A percentile compares a stretch with the other conserved stretches of the same genome.
Conservation (phyloP, 2,797 vertebrate species). For the Syndactyla subalaris region DNA sequence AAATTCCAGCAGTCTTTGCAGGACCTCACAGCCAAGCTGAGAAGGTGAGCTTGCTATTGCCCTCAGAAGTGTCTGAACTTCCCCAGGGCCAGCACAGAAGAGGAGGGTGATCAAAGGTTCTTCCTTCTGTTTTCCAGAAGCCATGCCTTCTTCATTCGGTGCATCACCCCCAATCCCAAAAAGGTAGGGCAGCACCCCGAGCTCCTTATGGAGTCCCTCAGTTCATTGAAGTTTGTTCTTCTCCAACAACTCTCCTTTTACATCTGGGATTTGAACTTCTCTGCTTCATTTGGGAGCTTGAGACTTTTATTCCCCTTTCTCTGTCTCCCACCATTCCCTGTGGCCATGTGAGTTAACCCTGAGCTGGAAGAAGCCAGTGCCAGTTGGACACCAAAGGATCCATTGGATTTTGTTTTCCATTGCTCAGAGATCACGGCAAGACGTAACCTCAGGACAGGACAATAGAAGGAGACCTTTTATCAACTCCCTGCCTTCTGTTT, state of each 20-base stretch:
- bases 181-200: conserved; percentile 80
- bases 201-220: not conserved
- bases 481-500: not conserved
- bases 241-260: not conserved
- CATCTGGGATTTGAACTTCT: not conserved
- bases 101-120: not conserved
- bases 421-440: not conserved
- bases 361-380: not conserved
- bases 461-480: not conserved
- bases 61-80: not conserved
- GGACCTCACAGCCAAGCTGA: conserved; percentile 84
- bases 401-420: not conserved
- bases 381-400: not conserved
- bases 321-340: not conserved
- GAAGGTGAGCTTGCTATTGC: conserved; percentile 77
- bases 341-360: not conserved
- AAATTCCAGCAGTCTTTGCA: conserved; percentile 87
- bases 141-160: conserved; percentile 86
- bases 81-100: not conserved
- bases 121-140: conserved; percentile 76
- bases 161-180: conserved; percentile 87
- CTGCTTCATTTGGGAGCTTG: not conserved
- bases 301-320: not conserved
- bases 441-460: not conserved
- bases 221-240: not conserved